Evolutionary conservation across 2,888 invertebrate genomes (phyloP).

Genomic region (Dilophus febrilis): DNA sequence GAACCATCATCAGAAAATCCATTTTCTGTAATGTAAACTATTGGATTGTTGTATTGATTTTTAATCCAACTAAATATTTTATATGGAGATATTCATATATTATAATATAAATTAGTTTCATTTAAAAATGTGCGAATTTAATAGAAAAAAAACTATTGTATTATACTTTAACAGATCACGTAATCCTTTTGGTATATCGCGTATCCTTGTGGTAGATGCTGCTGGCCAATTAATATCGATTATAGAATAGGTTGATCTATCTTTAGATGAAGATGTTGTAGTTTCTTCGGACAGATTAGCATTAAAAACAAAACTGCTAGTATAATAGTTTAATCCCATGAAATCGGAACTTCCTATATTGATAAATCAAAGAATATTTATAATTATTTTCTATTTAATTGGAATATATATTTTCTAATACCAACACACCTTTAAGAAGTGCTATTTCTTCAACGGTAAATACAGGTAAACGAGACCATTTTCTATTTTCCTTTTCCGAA

Average conservation of each 20-base stretch:
- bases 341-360: conserved; percentile 17
- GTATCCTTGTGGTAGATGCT: too few species aligned
- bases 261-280: too few species aligned
- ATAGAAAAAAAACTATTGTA: too few species aligned
- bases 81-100: too few species aligned
- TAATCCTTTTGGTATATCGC: too few species aligned
- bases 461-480: conserved; percentile 29
- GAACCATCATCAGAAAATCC: conserved; percentile 33
- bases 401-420: neutral
- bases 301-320: conserved; percentile 15
- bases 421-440: neutral
- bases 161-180: too few species aligned
- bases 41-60: conserved; percentile 35
- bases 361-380: neutral
- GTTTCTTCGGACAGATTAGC: conserved; percentile 12
- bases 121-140: too few species aligned
- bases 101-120: too few species aligned
- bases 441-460: conserved; percentile 25
- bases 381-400: neutral
- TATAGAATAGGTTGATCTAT: too few species aligned
- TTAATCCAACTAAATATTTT: conserved; percentile 31
- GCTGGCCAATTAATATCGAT: too few species aligned
- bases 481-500: conserved; percentile 29
- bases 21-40: conserved; percentile 41
- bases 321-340: conserved; percentile 21